These are phyloP conservation scores for Centropus bengalensis DNA, from an alignment of 2,113 vertebrate species.

Conservation along the genomic window DNA sequence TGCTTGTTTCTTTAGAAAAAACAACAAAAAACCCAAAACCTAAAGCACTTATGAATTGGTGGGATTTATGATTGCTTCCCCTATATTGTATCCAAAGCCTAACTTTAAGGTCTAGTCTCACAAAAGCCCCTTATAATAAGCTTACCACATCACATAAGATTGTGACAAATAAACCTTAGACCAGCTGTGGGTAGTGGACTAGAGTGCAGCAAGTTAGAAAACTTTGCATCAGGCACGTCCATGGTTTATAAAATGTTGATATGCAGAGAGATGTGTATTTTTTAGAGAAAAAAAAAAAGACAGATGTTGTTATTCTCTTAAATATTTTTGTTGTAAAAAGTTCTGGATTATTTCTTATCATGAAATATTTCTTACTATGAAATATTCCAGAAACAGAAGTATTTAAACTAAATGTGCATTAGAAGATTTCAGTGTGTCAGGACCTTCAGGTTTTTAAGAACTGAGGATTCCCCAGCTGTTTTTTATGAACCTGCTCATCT, in stretches of 20 bases:
- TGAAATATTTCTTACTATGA: background rate
- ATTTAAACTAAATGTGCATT: background rate
- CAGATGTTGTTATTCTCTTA: background rate
- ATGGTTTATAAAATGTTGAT: background rate
- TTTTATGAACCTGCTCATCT: background rate
- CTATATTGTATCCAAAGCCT: background rate
- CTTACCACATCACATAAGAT: background rate
- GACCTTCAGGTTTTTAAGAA: background rate
- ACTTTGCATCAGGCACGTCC: background rate
- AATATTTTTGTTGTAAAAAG: background rate
- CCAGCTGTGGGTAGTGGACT: background rate
- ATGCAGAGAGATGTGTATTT: background rate
- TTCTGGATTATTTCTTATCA: background rate
- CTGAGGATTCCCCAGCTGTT: background rate
- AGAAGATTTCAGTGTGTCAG: background rate
- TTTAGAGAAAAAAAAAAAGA: background rate
- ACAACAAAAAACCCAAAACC: accelerated
- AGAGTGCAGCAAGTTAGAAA: background rate
- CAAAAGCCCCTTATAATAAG: background rate
- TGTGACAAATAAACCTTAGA: background rate
- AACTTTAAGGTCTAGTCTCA: background rate
- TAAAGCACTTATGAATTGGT: background rate
- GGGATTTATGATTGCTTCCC: background rate
- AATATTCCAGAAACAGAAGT: background rate
- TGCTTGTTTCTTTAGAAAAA: background rate